Evolutionary conservation across 2,797 vertebrate species (phyloP).

Genomic region (Falco novaeseelandiae): DNA sequence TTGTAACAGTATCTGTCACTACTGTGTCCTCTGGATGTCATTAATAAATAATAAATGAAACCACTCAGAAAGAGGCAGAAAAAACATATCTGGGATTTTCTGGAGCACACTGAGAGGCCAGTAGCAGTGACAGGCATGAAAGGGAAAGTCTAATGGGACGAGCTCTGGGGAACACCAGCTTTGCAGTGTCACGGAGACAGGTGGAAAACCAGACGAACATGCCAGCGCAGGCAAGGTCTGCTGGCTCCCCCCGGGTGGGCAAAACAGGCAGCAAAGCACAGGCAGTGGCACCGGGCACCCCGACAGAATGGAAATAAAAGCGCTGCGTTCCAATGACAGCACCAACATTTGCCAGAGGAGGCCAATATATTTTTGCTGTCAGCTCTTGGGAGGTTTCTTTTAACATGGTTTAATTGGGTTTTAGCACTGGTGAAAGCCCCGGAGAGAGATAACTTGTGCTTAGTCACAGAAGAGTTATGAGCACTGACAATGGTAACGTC

Average conservation of each 20-base stretch:
- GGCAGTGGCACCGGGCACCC: neutral
- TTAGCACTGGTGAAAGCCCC: neutral
- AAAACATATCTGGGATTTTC: neutral
- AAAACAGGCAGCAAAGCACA: neutral
- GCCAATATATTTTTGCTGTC: neutral
- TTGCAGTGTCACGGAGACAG: neutral
- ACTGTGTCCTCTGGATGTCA: neutral
- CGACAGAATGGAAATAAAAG: accelerated
- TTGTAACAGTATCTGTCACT: neutral
- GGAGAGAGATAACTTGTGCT: neutral
- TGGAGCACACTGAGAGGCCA: neutral
- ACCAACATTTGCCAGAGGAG: neutral
- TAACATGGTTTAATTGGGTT: neutral
- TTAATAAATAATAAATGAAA: conserved; percentile 18
- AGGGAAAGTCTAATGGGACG: neutral
- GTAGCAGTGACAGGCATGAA: accelerated
- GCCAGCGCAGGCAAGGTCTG: neutral
- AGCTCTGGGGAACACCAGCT: neutral
- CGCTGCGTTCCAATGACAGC: neutral
- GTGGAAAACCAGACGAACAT: neutral
- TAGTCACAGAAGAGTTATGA: neutral
- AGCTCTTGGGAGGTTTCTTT: neutral
- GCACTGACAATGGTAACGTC: neutral
- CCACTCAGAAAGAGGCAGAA: neutral
- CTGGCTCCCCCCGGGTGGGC: neutral